A percentile compares a stretch with the other conserved stretches of the same genome.
Conservation (phyloP, 2,888 invertebrate genomes). For the Teinopalpus imperialis region DNA sequence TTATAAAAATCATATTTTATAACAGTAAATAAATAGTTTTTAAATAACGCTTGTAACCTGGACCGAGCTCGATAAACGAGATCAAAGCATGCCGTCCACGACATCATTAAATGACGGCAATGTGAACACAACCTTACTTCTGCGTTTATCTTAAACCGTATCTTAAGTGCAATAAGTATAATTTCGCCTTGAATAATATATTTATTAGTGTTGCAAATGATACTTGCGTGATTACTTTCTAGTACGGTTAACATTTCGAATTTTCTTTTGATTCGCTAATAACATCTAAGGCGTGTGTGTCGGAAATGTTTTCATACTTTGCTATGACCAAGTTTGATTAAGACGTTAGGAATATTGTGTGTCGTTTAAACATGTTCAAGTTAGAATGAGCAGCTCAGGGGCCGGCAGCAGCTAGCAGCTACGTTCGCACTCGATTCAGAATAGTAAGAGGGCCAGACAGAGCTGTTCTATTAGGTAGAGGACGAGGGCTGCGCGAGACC, state of each 20-base stretch:
- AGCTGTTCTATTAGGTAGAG: no score
- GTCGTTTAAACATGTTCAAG: no score
- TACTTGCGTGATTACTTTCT: constrained; percentile 52
- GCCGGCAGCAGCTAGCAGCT: no score
- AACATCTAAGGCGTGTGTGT: constrained; percentile 30
- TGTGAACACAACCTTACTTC: constrained; percentile 40
- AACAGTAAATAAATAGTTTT: no score
- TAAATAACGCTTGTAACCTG: constrained; percentile 32
- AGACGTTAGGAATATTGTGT: no score
- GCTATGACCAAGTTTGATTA: no score
- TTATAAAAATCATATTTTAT: no score
- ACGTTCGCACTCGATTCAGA: no score
- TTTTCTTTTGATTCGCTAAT: constrained; percentile 40
- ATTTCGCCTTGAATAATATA: constrained; percentile 29
- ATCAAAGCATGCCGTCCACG: constrained; percentile 66
- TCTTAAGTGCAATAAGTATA: constrained; percentile 4
- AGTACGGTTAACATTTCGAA: constrained; percentile 37
- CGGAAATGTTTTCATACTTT: no score
- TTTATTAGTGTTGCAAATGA: constrained; percentile 29
- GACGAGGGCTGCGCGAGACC: no score
- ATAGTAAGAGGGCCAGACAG: no score
- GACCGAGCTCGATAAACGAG: constrained; percentile 46
- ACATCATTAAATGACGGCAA: constrained; percentile 67
- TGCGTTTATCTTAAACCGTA: constrained; percentile 30
- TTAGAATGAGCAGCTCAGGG: no score